Evolutionary conservation across 2,888 invertebrate species (phyloP).

Genomic region (Chloromyia formosa): DNA sequence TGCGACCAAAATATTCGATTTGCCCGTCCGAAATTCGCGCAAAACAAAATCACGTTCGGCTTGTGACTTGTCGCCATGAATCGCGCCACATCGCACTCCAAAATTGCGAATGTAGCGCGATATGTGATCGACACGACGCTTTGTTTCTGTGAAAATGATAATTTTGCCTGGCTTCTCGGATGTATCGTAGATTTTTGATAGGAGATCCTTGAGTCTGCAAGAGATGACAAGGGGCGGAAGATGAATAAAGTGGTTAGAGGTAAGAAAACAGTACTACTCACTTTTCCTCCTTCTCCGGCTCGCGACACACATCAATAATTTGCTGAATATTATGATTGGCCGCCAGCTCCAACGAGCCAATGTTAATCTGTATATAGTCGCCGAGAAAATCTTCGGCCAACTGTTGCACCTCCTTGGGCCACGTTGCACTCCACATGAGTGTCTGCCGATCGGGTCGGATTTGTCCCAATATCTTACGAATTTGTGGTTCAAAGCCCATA

Average conservation of each 20-base stretch:
- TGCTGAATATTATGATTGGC: conserved; percentile 92
- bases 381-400: conserved; percentile 92
- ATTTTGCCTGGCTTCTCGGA: conserved; percentile 85
- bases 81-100: conserved; percentile 83
- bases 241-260: not conserved
- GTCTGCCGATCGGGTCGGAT: conserved; percentile 95
- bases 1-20: conserved; percentile 89
- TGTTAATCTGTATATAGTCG: conserved; percentile 89
- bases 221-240: not conserved
- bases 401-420: conserved; percentile 95
- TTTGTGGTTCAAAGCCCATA: conserved; percentile 98
- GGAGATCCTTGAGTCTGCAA: conserved; percentile 55
- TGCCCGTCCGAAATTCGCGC: conserved; percentile 85
- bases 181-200: conserved; percentile 73
- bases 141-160: conserved; percentile 95
- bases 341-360: conserved; percentile 82
- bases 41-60: conserved; percentile 92
- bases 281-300: conserved; percentile 75
- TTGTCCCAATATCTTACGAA: conserved; percentile 91
- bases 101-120: conserved; percentile 82
- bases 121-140: conserved; percentile 90
- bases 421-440: conserved; percentile 99
- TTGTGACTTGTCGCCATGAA: conserved; percentile 96
- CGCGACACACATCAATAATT: conserved; percentile 80
- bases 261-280: conserved; percentile 15